Evolutionary conservation across 2,113 vertebrate species (phyloP).

Genomic region (Oncorhynchus clarkii): DNA sequence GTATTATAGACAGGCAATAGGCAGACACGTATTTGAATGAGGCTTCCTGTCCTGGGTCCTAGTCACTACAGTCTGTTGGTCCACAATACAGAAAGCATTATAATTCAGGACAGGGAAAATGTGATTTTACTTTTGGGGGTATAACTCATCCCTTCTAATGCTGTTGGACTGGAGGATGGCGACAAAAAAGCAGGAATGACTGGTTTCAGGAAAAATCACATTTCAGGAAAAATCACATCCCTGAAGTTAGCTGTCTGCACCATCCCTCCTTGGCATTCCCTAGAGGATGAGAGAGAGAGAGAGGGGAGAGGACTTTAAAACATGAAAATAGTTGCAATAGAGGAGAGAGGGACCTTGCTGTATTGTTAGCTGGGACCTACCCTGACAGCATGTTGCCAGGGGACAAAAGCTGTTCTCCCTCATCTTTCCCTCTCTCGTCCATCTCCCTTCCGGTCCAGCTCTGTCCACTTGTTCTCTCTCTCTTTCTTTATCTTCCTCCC

Average conservation of each 20-base stretch:
- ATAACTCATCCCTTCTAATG: too few relatives aligned
- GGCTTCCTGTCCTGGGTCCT: too few relatives aligned
- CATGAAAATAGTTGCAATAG: background rate
- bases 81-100: too few relatives aligned
- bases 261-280: slow-evolving; percentile 61
- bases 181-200: background rate
- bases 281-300: too few relatives aligned
- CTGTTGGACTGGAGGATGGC: too few relatives aligned
- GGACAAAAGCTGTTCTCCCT: background rate
- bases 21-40: too few relatives aligned
- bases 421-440: background rate
- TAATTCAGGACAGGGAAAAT: too few relatives aligned
- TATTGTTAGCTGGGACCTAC: background rate
- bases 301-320: too few relatives aligned
- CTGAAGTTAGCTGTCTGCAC: slow-evolving; percentile 73
- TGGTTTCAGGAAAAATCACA: background rate
- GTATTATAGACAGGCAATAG: background rate
- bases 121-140: too few relatives aligned
- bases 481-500: background rate
- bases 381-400: background rate
- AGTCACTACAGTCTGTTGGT: too few relatives aligned
- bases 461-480: slow-evolving; percentile 1
- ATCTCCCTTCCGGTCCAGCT: background rate
- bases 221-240: slow-evolving; percentile 24
- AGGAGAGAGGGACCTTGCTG: background rate